Evolutionary conservation across 1,140 invertebrate genomes (phyloP), one percentile per base, ranked within the genome.

Genomic region (Linepithema humile): DNA sequence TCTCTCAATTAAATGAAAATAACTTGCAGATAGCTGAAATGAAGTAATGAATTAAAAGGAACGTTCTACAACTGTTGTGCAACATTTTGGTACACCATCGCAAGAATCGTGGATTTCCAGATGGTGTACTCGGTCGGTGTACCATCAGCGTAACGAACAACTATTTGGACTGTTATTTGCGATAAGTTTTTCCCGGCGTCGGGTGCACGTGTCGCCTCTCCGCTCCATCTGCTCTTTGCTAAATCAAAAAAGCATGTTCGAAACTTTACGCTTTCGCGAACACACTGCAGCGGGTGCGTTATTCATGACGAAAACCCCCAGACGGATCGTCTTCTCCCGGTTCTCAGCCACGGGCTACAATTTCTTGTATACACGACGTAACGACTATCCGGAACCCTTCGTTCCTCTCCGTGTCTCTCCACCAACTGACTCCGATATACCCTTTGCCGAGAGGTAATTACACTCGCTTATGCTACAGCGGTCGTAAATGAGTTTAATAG

Each of bases 291-390:
- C 73, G 82, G 75, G 83, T 84, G 82, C 59, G 85, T 90, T 88
- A 88, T 88, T 90, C 88, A 90, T 88, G 85, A 82, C 85, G 78
- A 83, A 82, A 88, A 89, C 83, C 86, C 70, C 82, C 59, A 73
- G n/a, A n/a, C 65, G 86, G 82, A 89, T 88, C 86, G 82, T 88
- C 75, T 78, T 78, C 80, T 43, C 55, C 35, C 23, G 35, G 48
- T 84, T 64, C 73, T 72, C 72, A 67, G 85, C 87, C 69, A 67
- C 48, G 50, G 69, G 87, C 85, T 83, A 70, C 69, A 87, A 87
- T 90, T 88, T 89, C 88, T 88, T 90, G 85, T 87, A 84, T 69
- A 74, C 69, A 74, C 38, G 64, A 57, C 29, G 55, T 85, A 85
- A 85, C 83, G 57, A 82, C 77, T 72, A 72, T 40, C 38, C 38